Percentiles rank a stretch among this genome's conserved stretches.
phyloP scores from a whole-genome alignment of 2,888 invertebrate genomes.

The Thecocarcelia acutangulata region DNA sequence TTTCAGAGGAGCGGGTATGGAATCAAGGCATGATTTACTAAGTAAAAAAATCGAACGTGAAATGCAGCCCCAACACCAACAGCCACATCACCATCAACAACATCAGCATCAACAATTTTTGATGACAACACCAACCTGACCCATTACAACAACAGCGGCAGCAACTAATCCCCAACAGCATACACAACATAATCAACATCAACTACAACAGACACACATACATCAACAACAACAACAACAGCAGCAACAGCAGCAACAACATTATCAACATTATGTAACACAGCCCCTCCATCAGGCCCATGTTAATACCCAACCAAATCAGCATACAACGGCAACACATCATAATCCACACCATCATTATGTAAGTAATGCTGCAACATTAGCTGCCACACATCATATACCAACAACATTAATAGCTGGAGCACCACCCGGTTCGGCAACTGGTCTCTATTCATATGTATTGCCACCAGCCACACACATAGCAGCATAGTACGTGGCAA shows the following conservation, averaged over 20 bases:
- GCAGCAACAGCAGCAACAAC: conserved; percentile 70
- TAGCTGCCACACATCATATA: conserved; percentile 74
- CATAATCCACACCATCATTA: conserved; percentile 62
- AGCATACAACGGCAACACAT: conserved; percentile 60
- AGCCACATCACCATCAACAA: conserved; percentile 66
- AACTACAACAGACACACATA: conserved; percentile 69
- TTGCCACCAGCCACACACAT: conserved; percentile 80
- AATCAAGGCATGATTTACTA: conserved; percentile 82
- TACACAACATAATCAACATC: conserved; percentile 71
- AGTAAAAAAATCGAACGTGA: conserved; percentile 81
- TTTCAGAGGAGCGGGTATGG: conserved; percentile 82
- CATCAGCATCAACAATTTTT: conserved; percentile 81
- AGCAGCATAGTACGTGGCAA: conserved; percentile 77
- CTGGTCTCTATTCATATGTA: conserved; percentile 79
- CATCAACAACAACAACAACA: conserved; percentile 63
- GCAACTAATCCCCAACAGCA: conserved; percentile 69
- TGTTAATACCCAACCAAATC: conserved; percentile 52
- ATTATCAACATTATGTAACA: conserved; percentile 70
- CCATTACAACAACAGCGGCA: conserved; percentile 76
- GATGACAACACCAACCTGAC: conserved; percentile 82
- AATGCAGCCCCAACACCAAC: conserved; percentile 74
- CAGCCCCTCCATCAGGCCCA: conserved; percentile 71
- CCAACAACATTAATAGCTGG: conserved; percentile 74
- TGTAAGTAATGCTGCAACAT: conserved; percentile 71
- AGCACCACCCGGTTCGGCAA: conserved; percentile 73